phyloP scores from a whole-genome alignment of 2,113 vertebrate genomes.

The Etheostoma spectabile region DNA sequence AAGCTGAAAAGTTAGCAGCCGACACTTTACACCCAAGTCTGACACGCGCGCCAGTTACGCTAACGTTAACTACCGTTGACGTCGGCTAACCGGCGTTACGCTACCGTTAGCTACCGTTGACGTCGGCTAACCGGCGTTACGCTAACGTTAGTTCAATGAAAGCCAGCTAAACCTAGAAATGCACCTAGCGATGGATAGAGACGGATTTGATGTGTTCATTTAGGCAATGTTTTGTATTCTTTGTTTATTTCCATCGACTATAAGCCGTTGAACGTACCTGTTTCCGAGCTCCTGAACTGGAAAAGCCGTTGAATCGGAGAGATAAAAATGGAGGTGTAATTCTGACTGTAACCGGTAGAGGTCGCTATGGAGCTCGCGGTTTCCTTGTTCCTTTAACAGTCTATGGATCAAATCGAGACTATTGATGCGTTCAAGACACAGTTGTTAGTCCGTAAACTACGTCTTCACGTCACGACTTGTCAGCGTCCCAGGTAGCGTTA shows the following conservation, averaged over 20 bases:
- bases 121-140: not conserved
- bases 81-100: not conserved
- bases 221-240: rapidly evolving
- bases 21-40: not conserved
- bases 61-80: not conserved
- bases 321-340: rapidly evolving
- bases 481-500: no score
- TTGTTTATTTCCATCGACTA: not conserved
- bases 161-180: no score
- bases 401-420: no score
- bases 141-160: rapidly evolving
- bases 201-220: no score
- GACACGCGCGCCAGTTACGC: not conserved
- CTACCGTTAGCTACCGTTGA: no score
- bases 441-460: no score
- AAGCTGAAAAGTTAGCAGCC: not conserved
- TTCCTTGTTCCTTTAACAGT: no score
- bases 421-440: no score
- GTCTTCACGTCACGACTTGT: no score
- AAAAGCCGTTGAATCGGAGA: not conserved
- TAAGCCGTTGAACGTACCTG: not conserved
- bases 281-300: not conserved
- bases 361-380: not conserved
- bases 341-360: not conserved
- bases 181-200: not conserved